phyloP scores from a whole-genome alignment of 2,113 vertebrate genomes.

The Leptobrachium ailaonicum region DNA sequence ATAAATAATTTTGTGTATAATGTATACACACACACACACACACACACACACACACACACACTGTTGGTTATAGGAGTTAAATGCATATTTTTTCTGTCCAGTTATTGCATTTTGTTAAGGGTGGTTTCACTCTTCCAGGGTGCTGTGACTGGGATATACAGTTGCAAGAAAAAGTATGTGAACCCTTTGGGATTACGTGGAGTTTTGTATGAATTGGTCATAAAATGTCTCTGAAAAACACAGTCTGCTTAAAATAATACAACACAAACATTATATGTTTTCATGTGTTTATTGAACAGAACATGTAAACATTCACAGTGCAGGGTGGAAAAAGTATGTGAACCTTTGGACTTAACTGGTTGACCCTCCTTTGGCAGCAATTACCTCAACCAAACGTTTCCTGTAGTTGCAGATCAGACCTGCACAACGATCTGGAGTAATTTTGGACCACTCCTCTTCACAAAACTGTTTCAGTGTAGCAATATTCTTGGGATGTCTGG shows the following conservation, averaged over 20 bases:
- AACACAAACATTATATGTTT: background rate
- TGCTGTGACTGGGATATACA: no score
- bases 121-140: no score
- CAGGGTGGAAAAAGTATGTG: background rate
- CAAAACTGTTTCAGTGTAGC: background rate
- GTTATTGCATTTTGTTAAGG: no score
- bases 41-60: no score
- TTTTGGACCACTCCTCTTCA: background rate
- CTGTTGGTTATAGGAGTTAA: no score
- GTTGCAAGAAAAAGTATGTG: no score
- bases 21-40: no score
- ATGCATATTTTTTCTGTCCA: no score
- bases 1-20: no score
- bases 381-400: constrained; percentile 13
- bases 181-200: no score
- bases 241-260: background rate
- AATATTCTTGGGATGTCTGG: constrained; percentile 1
- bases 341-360: background rate
- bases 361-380: constrained; percentile 13
- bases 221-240: no score
- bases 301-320: background rate
- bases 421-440: background rate
- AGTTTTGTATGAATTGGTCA: no score
- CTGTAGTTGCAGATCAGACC: background rate
- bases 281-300: background rate